These are phyloP conservation scores for Eupeodes latifasciatus DNA, from an alignment of 2,888 invertebrate species.

Conservation along the genomic window DNA sequence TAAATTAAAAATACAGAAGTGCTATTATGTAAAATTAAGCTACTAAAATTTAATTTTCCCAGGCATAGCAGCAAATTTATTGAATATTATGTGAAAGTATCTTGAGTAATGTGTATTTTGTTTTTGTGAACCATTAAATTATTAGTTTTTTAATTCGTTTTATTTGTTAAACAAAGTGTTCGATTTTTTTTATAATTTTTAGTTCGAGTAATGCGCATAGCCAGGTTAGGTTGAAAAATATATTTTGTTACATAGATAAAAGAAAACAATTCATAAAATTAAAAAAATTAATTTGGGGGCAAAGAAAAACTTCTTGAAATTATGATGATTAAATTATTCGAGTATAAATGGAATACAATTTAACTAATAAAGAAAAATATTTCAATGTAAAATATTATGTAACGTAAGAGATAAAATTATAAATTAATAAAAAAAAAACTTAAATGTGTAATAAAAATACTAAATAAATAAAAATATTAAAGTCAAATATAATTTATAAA, in stretches of 20 bases:
- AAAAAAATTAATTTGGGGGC: constrained; percentile 44
- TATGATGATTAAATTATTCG: constrained; percentile 60
- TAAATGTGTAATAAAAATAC: constrained; percentile 70
- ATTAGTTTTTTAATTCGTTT: constrained; percentile 37
- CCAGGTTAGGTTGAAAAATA: constrained; percentile 69
- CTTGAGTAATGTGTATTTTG: constrained; percentile 58
- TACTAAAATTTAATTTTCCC: constrained; percentile 60
- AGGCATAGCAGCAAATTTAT: constrained; percentile 50
- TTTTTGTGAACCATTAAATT: constrained; percentile 11
- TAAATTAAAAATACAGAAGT: constrained; percentile 65
- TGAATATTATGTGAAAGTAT: constrained; percentile 21
- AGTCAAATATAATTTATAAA: constrained; percentile 73
- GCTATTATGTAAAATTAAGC: constrained; percentile 74
- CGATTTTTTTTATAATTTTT: constrained; percentile 35
- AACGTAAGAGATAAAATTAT: constrained; percentile 60
- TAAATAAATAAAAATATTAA: constrained; percentile 66
- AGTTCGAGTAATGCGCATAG: constrained; percentile 58
- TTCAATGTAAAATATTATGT: constrained; percentile 70
- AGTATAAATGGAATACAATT: constrained; percentile 59
- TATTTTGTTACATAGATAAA: constrained; percentile 72
- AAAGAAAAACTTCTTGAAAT: constrained; percentile 42
- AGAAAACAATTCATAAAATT: background rate
- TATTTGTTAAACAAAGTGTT: constrained; percentile 10
- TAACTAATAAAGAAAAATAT: constrained; percentile 58
- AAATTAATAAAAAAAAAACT: background rate